Conservation (phyloP, 2,888 invertebrate genomes). For the Cantharis rustica region DNA sequence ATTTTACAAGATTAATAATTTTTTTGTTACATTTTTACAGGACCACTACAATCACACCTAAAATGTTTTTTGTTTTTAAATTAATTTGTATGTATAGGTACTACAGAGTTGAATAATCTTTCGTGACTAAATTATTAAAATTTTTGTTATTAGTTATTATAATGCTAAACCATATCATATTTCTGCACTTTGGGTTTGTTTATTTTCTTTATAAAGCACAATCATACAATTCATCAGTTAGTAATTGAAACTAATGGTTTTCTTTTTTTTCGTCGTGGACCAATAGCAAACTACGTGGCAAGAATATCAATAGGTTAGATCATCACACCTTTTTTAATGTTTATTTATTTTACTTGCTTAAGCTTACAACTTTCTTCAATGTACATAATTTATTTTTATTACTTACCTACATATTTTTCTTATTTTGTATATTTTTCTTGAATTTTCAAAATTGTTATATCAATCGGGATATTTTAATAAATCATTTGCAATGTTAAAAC, state of each 20-base stretch:
- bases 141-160: neutral
- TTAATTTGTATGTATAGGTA: neutral
- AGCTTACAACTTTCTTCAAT: slow-evolving; percentile 3
- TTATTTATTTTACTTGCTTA: slow-evolving; percentile 37
- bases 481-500: neutral
- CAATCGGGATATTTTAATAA: no score
- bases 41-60: neutral
- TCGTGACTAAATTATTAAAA: neutral
- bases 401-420: neutral
- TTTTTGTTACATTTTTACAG: neutral
- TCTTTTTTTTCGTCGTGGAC: slow-evolving; percentile 58
- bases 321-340: slow-evolving; percentile 54
- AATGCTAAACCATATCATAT: slow-evolving; percentile 7
- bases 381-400: neutral
- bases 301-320: slow-evolving; percentile 79
- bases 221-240: slow-evolving; percentile 26
- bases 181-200: slow-evolving; percentile 34
- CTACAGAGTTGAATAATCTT: neutral
- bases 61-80: neutral
- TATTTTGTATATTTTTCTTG: neutral
- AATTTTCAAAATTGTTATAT: neutral
- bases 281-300: slow-evolving; percentile 78
- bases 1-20: neutral
- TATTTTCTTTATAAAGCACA: slow-evolving; percentile 32
- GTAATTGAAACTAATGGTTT: slow-evolving; percentile 39